Percentiles rank a stretch among this genome's conserved stretches.
phyloP scores from a whole-genome alignment of 2,797 vertebrate species.

The Anguilla megastoma region DNA sequence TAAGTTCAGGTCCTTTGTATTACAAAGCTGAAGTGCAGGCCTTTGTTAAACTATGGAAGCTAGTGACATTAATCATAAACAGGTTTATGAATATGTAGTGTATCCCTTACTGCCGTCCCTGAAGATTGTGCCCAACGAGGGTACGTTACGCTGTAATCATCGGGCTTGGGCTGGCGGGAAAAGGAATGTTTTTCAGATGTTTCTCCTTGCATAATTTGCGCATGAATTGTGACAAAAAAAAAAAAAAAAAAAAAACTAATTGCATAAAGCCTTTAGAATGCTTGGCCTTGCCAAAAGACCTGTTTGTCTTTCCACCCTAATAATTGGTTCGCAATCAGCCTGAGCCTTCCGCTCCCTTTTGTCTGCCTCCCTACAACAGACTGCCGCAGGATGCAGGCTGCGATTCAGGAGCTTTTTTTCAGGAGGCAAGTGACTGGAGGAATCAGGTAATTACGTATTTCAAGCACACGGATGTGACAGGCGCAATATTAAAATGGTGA shows the following conservation, averaged over 20 bases:
- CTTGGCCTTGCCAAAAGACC: neutral
- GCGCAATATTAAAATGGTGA: conserved; percentile 51
- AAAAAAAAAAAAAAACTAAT: neutral
- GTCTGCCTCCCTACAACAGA: conserved; percentile 35
- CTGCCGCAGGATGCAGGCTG: conserved; percentile 1
- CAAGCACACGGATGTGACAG: conserved; percentile 39
- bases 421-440: conserved; percentile 24
- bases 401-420: conserved; percentile 12
- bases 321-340: conserved; percentile 43
- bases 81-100: conserved; percentile 12
- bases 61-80: neutral
- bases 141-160: neutral
- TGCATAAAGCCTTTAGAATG: conserved; percentile 7
- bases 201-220: conserved; percentile 8
- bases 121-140: neutral
- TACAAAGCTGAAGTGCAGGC: neutral
- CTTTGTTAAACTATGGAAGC: neutral
- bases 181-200: conserved; percentile 11
- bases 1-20: neutral
- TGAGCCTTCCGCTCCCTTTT: conserved; percentile 32
- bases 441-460: conserved; percentile 44
- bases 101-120: neutral
- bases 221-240: conserved; percentile 4
- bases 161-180: neutral
- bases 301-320: conserved; percentile 28